Conservation (phyloP, 2,888 invertebrate genomes). For the Anoplius nigerrimus region DNA sequence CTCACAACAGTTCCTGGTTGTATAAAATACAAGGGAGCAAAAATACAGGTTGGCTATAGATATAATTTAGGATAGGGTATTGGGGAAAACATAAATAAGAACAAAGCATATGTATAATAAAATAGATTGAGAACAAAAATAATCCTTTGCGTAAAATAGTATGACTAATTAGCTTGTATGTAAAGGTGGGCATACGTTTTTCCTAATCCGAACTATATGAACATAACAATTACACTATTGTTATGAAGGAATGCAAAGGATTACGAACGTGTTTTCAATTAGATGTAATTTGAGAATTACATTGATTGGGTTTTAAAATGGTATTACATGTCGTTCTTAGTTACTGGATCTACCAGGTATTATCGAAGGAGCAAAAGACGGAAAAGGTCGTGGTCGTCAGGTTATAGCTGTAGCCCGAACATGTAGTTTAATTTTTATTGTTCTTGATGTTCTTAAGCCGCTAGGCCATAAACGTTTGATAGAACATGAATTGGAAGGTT, state of each 20-base stretch:
- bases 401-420: conserved; percentile 99
- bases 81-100: background rate
- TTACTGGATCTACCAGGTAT: conserved; percentile 99
- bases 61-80: background rate
- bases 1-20: conserved; percentile 99
- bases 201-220: background rate
- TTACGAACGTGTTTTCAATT: background rate
- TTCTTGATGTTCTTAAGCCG: conserved; percentile 97
- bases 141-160: no score
- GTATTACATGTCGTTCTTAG: conserved; percentile 75
- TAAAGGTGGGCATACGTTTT: no score
- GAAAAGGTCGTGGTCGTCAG: conserved; percentile 98
- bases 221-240: background rate
- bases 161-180: no score
- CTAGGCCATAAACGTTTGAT: conserved; percentile 96
- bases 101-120: background rate
- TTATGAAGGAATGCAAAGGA: background rate
- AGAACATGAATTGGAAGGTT: conserved; percentile 99
- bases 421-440: conserved; percentile 97
- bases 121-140: no score
- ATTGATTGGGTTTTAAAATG: background rate
- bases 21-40: conserved; percentile 99
- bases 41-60: conserved; percentile 86
- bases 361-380: conserved; percentile 99
- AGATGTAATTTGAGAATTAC: background rate